These are phyloP conservation scores for Nebria ingens DNA, from an alignment of 1,140 invertebrate species.

Conservation along the genomic window DNA sequence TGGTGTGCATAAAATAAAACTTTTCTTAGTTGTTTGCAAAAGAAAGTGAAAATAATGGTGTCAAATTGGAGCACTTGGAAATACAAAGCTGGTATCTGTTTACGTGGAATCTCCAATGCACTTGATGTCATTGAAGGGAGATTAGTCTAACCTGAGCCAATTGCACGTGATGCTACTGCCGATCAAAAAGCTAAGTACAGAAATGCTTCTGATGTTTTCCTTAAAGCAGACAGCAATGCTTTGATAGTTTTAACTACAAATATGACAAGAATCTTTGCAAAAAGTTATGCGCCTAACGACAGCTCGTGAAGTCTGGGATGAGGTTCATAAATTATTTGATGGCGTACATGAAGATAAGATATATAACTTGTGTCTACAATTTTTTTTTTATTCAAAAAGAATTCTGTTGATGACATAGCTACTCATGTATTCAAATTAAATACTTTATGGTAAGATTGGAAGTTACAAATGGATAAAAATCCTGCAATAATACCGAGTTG, in stretches of 20 bases:
- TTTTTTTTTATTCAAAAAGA: too few relatives aligned
- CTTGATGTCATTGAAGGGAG: not conserved
- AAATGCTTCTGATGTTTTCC: not conserved
- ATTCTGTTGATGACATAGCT: too few relatives aligned
- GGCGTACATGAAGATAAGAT: conserved; percentile 17
- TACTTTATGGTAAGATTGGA: too few relatives aligned
- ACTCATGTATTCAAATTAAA: too few relatives aligned
- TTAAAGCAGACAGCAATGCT: conserved; percentile 3
- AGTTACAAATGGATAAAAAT: too few relatives aligned
- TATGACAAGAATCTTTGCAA: conserved; percentile 14
- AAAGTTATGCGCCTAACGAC: conserved; percentile 12
- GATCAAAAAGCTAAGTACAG: not conserved
- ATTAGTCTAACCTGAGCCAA: not conserved
- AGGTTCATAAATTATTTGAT: conserved; percentile 19
- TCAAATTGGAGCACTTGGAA: not conserved
- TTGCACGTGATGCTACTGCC: not conserved
- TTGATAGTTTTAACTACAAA: conserved; percentile 5
- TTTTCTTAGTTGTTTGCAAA: not conserved
- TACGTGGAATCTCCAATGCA: not conserved
- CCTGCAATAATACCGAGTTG: too few relatives aligned
- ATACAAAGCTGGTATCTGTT: not conserved
- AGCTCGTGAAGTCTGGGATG: conserved; percentile 18
- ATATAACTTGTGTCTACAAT: conserved; percentile 20
- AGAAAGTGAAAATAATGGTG: too few relatives aligned
- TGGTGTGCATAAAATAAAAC: not conserved